Evolutionary conservation across 1,140 invertebrate species (phyloP).

Genomic region (Druon quercuslanigerum): DNA sequence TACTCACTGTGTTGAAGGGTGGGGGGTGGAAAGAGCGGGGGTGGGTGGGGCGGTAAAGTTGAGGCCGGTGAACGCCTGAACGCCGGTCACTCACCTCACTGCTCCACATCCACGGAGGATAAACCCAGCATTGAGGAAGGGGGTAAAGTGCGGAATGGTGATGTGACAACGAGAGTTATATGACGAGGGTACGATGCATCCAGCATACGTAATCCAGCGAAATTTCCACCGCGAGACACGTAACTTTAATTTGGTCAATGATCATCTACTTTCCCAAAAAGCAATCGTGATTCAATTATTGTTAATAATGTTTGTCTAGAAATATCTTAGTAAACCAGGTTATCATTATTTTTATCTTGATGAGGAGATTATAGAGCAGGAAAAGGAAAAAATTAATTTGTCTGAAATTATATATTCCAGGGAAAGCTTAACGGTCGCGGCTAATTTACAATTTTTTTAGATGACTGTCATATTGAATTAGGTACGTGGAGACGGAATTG

Average conservation of each 20-base stretch:
- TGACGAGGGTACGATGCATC: slow-evolving; percentile 46
- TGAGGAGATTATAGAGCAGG: too few species aligned
- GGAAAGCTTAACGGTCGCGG: background rate
- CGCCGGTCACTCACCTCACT: slow-evolving; percentile 75
- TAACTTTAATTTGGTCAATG: background rate
- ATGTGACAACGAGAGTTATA: slow-evolving; percentile 40
- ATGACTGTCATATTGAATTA: background rate
- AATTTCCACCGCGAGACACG: slow-evolving; percentile 45
- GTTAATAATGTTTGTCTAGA: too few species aligned
- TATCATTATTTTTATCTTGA: too few species aligned
- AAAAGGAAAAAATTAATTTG: too few species aligned
- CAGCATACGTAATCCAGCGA: slow-evolving; percentile 51
- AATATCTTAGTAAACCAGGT: too few species aligned
- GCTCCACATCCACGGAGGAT: slow-evolving; percentile 72
- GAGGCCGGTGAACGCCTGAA: slow-evolving; percentile 72
- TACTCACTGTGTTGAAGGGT: slow-evolving; percentile 44
- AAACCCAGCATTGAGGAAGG: slow-evolving; percentile 48
- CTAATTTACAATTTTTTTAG: background rate
- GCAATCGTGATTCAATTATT: too few species aligned
- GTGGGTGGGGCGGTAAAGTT: slow-evolving; percentile 43
- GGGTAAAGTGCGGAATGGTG: slow-evolving; percentile 44
- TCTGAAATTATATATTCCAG: background rate
- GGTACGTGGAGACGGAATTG: background rate
- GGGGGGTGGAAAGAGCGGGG: slow-evolving; percentile 5
- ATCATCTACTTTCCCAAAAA: too few species aligned